A percentile compares a stretch with the other conserved stretches of the same genome.
Evolutionary conservation across 2,113 vertebrate genomes (phyloP).

Genomic region (Perca schrenkii): DNA sequence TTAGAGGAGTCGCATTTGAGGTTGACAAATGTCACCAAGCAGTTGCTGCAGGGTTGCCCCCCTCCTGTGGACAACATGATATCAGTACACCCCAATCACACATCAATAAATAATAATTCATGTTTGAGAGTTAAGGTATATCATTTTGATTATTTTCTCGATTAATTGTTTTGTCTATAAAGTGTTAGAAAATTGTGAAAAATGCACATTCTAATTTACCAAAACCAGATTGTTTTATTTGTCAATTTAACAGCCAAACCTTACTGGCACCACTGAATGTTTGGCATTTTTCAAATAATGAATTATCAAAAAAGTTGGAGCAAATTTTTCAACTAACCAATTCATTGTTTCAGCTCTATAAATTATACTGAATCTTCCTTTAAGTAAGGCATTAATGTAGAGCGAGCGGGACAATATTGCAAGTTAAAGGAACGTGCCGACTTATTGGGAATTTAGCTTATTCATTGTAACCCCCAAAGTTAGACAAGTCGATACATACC

Average conservation of each 20-base stretch:
- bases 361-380: neutral
- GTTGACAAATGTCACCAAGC: conserved; percentile 96
- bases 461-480: too few species aligned
- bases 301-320: neutral
- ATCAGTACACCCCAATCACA: neutral
- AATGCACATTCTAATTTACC: neutral
- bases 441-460: too few species aligned
- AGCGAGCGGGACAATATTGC: too few species aligned
- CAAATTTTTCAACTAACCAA: neutral
- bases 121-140: neutral
- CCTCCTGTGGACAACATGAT: conserved; percentile 74
- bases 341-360: neutral
- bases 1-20: conserved; percentile 96
- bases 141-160: neutral
- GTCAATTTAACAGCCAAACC: neutral
- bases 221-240: neutral
- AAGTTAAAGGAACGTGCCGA: too few species aligned
- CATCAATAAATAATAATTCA: neutral
- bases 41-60: conserved; percentile 91
- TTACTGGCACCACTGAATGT: neutral
- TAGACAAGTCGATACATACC: too few species aligned
- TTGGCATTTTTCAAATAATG: neutral
- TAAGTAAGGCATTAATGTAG: neutral
- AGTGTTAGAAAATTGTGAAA: neutral
- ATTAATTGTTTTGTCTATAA: neutral